Percentiles rank a stretch among this genome's conserved stretches.
Conservation (phyloP, 2,888 invertebrate genomes). For the Drosophila crucigera region DNA sequence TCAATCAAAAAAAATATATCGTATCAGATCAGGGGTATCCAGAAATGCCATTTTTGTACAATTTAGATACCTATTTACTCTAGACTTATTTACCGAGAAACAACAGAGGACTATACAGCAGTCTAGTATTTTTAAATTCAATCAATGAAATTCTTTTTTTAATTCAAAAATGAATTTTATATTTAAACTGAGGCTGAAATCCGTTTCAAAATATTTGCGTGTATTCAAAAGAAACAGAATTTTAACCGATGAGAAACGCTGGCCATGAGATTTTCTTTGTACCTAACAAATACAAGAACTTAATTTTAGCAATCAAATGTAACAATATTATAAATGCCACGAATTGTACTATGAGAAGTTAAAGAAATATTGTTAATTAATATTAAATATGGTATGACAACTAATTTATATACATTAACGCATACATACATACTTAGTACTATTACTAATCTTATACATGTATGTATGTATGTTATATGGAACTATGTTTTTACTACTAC, state of each 20-base stretch:
- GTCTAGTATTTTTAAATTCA: neutral
- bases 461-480: constrained; percentile 14
- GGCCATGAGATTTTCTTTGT: constrained; percentile 71
- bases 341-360: constrained; percentile 59
- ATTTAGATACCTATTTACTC: constrained; percentile 13
- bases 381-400: constrained; percentile 56
- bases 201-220: neutral
- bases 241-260: constrained; percentile 40
- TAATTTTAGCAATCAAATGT: constrained; percentile 50
- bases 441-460: constrained; percentile 25
- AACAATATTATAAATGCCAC: constrained; percentile 54
- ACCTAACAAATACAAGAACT: constrained; percentile 54
- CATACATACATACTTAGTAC: constrained; percentile 32
- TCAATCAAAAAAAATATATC: constrained; percentile 8
- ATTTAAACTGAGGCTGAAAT: neutral
- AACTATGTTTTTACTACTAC: constrained; percentile 50
- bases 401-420: constrained; percentile 60
- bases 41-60: constrained; percentile 5
- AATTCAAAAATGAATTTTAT: neutral
- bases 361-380: constrained; percentile 68
- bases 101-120: constrained; percentile 2
- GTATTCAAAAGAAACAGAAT: constrained; percentile 1
- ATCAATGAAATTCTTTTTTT: constrained; percentile 1
- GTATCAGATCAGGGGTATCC: neutral
- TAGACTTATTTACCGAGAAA: neutral